Evolutionary conservation across 23 tunicate species (phyloP), one percentile per base, ranked within the genome.

Genomic region (Diplosoma virens): DNA sequence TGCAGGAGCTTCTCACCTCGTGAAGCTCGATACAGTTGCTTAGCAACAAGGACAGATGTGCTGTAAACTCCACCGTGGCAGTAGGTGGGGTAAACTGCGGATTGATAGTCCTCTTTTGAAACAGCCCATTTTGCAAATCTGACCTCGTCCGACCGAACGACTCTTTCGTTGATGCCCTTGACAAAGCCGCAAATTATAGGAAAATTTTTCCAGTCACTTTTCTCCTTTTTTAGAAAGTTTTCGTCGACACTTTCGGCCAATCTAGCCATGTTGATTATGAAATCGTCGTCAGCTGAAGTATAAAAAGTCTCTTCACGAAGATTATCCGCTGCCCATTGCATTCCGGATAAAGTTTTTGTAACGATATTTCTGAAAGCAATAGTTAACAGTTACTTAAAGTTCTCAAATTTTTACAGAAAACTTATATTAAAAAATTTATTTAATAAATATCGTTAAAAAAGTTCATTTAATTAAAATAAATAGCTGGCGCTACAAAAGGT

Each of bases 211-310:
- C 89, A 84, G 25, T 22, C 52, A 2, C 36, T 34, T 21, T 84
- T 35, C 1, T 20, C 53, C 35, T 33, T 47, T 6, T 22, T 4
- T 47, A 17, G 5, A 28, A 34, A 33, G 30, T 45, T 50, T 5
- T 71, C 25, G 27, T 81, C 79, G 27, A 81, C 45, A 17, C 31
- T 31, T 16, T 37, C 45, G n/a, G 32, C 32, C 25, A 81, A 59
- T 0, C 71, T 28, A 3, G 25, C 60, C 28, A 67, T 37, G 26
- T 59, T 53, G 33, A 81, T 29, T 20, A 81, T 24, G 27, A 81
- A 71, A 32, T 81, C 86, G 72, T 81, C 86, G 28, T 81, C 86
- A 37, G 67, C 64, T 29, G 86, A 81, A 0, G 86, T 37, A 33
- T 81, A 81, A 5, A 71, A 31, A 34, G 27, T 58, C 11, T 71